These are phyloP conservation scores for Cataglyphis hispanica DNA, from an alignment of 1,140 invertebrate species.

Conservation along the genomic window DNA sequence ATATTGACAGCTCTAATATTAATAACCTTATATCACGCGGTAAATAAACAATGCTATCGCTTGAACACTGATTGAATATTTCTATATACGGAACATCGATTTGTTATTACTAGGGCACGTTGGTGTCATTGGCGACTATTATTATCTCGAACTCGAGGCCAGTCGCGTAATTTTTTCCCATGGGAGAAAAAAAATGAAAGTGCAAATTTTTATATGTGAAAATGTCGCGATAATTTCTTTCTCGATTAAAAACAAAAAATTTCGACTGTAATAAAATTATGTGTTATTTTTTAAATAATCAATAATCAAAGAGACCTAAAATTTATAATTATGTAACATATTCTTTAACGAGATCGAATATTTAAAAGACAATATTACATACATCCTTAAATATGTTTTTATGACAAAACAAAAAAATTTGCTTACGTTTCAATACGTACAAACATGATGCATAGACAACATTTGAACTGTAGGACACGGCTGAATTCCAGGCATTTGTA, in stretches of 20 bases:
- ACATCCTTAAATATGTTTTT: not conserved
- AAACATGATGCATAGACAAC: not conserved
- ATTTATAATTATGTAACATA: not conserved
- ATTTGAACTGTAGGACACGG: not conserved
- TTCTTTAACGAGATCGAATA: not conserved
- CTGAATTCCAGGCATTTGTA: not conserved
- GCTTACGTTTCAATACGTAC: not conserved
- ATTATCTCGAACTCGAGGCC: constrained; percentile 24
- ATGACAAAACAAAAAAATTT: not conserved
- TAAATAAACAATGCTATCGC: constrained; percentile 26
- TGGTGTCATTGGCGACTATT: constrained; percentile 51
- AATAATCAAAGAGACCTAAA: not conserved
- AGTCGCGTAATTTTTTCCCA: not conserved
- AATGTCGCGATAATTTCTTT: not conserved
- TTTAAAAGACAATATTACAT: not conserved
- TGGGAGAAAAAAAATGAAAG: constrained; percentile 23
- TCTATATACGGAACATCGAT: constrained; percentile 34
- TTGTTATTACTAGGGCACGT: constrained; percentile 29
- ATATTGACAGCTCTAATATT: constrained; percentile 51
- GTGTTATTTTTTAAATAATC: not conserved
- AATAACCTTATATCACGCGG: constrained; percentile 47
- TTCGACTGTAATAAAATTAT: not conserved
- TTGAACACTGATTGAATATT: constrained; percentile 27
- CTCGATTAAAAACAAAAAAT: not conserved
- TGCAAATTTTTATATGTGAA: not conserved